phyloP scores from a whole-genome alignment of 2,888 invertebrate genomes.

The Malachius bipustulatus region DNA sequence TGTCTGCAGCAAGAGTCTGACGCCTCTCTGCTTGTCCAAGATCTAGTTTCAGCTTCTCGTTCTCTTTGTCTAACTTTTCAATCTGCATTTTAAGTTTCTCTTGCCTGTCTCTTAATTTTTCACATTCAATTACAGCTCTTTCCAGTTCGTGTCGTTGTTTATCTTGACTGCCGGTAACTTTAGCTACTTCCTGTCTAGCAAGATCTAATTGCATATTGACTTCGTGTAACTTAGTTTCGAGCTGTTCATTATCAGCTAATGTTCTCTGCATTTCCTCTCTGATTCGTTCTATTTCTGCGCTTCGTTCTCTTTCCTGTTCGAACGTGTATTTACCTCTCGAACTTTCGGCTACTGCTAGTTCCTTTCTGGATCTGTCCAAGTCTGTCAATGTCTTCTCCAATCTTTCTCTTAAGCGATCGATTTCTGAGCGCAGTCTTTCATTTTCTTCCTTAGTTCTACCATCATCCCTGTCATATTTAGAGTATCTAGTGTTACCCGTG shows the following conservation, averaged over 20 bases:
- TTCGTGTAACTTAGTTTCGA: constrained; percentile 68
- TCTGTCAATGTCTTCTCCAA: constrained; percentile 72
- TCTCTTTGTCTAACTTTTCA: constrained; percentile 62
- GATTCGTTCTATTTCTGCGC: constrained; percentile 55
- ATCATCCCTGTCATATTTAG: constrained; percentile 62
- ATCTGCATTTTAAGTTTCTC: constrained; percentile 67
- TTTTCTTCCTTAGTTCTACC: constrained; percentile 61
- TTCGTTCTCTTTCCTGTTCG: constrained; percentile 53
- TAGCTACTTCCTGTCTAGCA: constrained; percentile 65
- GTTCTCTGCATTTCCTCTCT: constrained; percentile 63
- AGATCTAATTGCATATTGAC: constrained; percentile 69
- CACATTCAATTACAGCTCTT: constrained; percentile 76
- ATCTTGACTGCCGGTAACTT: constrained; percentile 62
- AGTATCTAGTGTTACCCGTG: constrained; percentile 59
- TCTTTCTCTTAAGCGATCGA: constrained; percentile 67
- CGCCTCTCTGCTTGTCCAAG: constrained; percentile 50
- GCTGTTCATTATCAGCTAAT: constrained; percentile 50
- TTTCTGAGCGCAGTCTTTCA: constrained; percentile 65
- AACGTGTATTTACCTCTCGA: constrained; percentile 70
- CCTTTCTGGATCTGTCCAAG: constrained; percentile 64
- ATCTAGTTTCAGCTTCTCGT: constrained; percentile 63
- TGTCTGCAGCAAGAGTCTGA: constrained; percentile 49
- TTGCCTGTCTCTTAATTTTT: constrained; percentile 75
- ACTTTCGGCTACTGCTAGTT: constrained; percentile 63
- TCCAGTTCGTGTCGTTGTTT: constrained; percentile 71